Evolutionary conservation across 2,888 invertebrate species (phyloP).

Genomic region (Parnassius glacialis): DNA sequence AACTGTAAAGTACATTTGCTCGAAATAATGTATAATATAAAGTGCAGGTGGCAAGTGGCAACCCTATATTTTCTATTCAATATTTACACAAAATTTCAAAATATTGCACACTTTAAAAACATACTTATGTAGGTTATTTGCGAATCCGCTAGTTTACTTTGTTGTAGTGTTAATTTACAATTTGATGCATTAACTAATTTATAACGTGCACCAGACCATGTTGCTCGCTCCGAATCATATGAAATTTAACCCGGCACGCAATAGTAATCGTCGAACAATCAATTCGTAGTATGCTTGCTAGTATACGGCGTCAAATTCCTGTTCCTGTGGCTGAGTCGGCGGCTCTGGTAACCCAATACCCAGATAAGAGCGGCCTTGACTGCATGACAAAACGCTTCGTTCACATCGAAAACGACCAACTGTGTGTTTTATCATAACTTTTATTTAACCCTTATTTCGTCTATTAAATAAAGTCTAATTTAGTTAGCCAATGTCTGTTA

Average conservation of each 20-base stretch:
- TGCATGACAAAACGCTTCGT: constrained; percentile 40
- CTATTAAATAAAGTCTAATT: constrained; percentile 33
- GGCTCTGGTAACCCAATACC: constrained; percentile 65
- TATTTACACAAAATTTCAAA: no score
- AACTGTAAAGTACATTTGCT: no score
- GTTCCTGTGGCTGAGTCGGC: constrained; percentile 55
- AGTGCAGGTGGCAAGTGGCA: no score
- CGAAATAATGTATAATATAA: no score
- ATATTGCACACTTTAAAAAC: no score
- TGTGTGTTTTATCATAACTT: constrained; percentile 2
- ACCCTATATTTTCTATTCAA: no score
- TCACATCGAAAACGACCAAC: constrained; percentile 25
- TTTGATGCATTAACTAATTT: not conserved
- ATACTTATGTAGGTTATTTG: no score
- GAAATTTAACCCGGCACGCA: constrained; percentile 18
- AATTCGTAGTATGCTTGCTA: constrained; percentile 41
- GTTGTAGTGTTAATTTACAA: not conserved
- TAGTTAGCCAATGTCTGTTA: constrained; percentile 21
- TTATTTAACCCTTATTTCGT: constrained; percentile 29
- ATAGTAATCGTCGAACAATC: constrained; percentile 22
- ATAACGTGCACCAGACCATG: not conserved
- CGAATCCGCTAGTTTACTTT: not conserved
- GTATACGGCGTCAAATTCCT: constrained; percentile 36
- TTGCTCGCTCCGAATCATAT: constrained; percentile 12
- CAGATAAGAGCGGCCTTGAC: constrained; percentile 63